Evolutionary conservation across 2,797 vertebrate species (phyloP), one percentile per base, ranked within the genome.

Genomic region (Paramormyrops hopkinsi): DNA sequence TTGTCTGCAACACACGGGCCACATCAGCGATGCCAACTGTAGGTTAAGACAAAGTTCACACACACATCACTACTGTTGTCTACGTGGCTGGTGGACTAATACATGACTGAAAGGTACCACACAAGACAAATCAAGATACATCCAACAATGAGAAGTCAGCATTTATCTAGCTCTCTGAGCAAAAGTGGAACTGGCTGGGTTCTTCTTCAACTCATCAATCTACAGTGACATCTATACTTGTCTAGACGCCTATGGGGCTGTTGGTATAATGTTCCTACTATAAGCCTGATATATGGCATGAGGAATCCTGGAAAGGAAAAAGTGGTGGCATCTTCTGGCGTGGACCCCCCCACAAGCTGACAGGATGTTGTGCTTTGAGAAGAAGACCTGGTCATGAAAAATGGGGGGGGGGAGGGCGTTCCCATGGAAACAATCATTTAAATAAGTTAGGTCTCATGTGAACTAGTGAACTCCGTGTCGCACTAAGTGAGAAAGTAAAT

Each of bases 1-100:
- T 98, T 99, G 89, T 99, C 98, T 99, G 92, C 0, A 85, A 91
- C 22, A 69, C 62, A 79, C 7, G 29, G 51, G 22, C n/a, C 4
- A 29, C 22, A 17, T 65, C 37, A 62, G 86, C 51, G 14, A 41
- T 69, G 86, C 33, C 19, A 65, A 88, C 51, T 59, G n/a, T 82
- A 86, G 25, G 50, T 51, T 53, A 56, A 87, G 33, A 51, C 82
- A 84, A 84, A 84, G 82, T 84, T 84, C 11, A 48, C 82, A 51
- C 76, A 48, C 46, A 84, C 76, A 82, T 46, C 76, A 82, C 41
- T 44, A n/a, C 41, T 82, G 33, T 2, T 46, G 41, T 46, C 19
- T 82, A 46, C 37, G 9, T 8, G n/a, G 17, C 4, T 86, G 22
- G 22, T 53, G 50, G 8, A 7, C 46, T 86, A 37, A 53, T 25